These are phyloP conservation scores for Netelia virgata DNA, from an alignment of 2,888 invertebrate genomes.

Conservation along the genomic window DNA sequence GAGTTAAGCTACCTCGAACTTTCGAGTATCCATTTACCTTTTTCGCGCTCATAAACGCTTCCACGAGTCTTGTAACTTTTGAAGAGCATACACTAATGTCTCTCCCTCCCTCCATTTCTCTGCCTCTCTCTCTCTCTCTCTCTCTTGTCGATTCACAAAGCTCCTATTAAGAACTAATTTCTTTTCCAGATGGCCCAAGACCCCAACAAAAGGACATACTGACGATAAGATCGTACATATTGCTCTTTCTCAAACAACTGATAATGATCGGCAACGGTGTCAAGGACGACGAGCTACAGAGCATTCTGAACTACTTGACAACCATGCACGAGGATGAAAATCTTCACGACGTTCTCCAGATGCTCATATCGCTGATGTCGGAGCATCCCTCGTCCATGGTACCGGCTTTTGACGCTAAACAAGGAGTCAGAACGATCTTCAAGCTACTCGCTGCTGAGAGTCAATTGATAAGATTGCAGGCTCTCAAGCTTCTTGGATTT, in stretches of 20 bases:
- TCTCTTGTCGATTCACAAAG: background rate
- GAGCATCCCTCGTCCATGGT: constrained; percentile 99
- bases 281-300: constrained; percentile 99
- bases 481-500: constrained; percentile 98
- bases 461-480: constrained; percentile 97
- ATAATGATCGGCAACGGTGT: constrained; percentile 99
- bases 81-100: background rate
- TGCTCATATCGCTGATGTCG: constrained; percentile 98
- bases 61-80: background rate
- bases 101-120: background rate
- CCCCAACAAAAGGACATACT: constrained; percentile 97
- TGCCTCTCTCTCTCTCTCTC: background rate
- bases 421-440: constrained; percentile 98
- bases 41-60: constrained; percentile 38
- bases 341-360: constrained; percentile 98
- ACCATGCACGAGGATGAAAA: constrained; percentile 99
- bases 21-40: constrained; percentile 13
- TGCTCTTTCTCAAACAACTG: constrained; percentile 97
- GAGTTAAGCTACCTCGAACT: constrained; percentile 81
- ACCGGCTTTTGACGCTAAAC: constrained; percentile 99
- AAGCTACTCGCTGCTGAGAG: constrained; percentile 98
- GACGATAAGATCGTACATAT: constrained; percentile 96
- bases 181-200: constrained; percentile 93
- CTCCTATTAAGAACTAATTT: constrained; percentile 33
- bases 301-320: constrained; percentile 98